phyloP scores from a whole-genome alignment of 2,797 vertebrate genomes.

The Molothrus aeneus region DNA sequence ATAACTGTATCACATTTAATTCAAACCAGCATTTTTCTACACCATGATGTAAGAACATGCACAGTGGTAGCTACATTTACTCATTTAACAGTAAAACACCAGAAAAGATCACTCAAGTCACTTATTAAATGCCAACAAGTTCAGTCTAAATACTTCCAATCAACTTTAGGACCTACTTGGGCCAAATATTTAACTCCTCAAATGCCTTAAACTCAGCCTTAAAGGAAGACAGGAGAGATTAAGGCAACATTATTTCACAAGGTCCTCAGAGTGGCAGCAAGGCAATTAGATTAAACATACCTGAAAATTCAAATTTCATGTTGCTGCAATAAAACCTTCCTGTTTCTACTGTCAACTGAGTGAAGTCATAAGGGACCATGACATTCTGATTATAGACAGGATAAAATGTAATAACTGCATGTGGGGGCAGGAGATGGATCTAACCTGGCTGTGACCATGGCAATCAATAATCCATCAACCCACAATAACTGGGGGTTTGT shows the following conservation, averaged over 20 bases:
- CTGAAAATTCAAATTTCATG: neutral
- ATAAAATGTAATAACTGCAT: neutral
- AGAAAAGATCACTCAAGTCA: neutral
- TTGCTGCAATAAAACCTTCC: neutral
- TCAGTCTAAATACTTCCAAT: neutral
- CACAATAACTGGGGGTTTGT: neutral
- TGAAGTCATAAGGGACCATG: neutral
- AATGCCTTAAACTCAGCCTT: neutral
- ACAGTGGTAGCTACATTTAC: neutral
- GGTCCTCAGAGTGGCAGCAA: neutral
- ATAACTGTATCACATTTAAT: neutral
- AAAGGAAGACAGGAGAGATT: neutral
- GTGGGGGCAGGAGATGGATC: neutral
- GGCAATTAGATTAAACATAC: neutral
- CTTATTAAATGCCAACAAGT: neutral
- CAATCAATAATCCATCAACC: neutral
- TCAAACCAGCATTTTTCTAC: neutral
- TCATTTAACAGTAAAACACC: neutral
- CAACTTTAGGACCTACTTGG: neutral
- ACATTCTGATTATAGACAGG: neutral
- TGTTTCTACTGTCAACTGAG: neutral
- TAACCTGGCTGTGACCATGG: neutral
- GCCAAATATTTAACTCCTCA: neutral
- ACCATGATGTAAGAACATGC: neutral
- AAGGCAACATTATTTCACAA: neutral